Evolutionary conservation across 2,797 vertebrate genomes (phyloP).

Genomic region (Notolepis coatsorum): DNA sequence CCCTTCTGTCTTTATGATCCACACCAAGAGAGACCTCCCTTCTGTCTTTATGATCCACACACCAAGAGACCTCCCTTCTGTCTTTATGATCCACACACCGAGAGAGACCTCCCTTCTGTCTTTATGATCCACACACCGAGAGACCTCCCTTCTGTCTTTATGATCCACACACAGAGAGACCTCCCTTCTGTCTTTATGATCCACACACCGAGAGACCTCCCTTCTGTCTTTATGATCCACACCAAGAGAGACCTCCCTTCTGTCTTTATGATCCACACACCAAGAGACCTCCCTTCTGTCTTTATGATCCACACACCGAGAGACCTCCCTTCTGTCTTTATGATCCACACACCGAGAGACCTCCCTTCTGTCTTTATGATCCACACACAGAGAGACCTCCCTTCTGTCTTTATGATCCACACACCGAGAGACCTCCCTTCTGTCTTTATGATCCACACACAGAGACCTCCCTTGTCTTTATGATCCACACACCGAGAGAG

Average conservation of each 20-base stretch:
- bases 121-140: no score
- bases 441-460: slow-evolving; percentile 8
- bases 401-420: no score
- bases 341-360: no score
- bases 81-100: slow-evolving; percentile 8
- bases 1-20: slow-evolving; percentile 5
- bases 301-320: slow-evolving; percentile 10
- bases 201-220: slow-evolving; percentile 3
- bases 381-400: slow-evolving; percentile 1
- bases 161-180: slow-evolving; percentile 9
- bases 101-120: slow-evolving; percentile 9
- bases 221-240: slow-evolving; percentile 6
- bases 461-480: slow-evolving; percentile 7
- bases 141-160: slow-evolving; percentile 2
- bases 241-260: slow-evolving; percentile 6
- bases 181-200: no score
- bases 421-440: slow-evolving; percentile 1
- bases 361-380: slow-evolving; percentile 7
- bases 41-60: no score
- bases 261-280: no score
- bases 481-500: no score
- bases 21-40: slow-evolving; percentile 3
- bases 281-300: not conserved
- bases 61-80: not conserved
- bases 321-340: no score